These are phyloP conservation scores for Selene dorsalis DNA, from an alignment of 2,797 vertebrate species.

Conservation along the genomic window DNA sequence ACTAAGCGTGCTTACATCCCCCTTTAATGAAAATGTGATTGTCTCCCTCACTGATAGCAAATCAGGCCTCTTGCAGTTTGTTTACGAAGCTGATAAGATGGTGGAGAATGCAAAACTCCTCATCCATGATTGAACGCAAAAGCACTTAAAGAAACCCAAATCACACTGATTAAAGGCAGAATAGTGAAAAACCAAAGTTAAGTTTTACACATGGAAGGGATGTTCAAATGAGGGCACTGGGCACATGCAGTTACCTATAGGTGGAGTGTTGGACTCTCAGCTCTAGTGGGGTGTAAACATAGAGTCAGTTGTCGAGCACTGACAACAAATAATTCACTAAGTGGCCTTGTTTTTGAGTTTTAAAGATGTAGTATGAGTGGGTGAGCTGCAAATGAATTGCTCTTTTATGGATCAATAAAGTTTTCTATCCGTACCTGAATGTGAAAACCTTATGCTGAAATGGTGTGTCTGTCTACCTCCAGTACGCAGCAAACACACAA, in stretches of 20 bases:
- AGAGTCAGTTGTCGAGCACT: too few relatives aligned
- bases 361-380: neutral
- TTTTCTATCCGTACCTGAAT: neutral
- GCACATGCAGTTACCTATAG: too few relatives aligned
- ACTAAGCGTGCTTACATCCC: too few relatives aligned
- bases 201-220: too few relatives aligned
- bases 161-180: neutral
- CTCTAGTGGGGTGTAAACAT: too few relatives aligned
- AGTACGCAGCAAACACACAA: conserved; percentile 48
- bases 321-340: too few relatives aligned
- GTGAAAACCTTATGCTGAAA: neutral
- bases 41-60: neutral
- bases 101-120: neutral
- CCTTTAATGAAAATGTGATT: neutral
- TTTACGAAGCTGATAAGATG: too few relatives aligned
- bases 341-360: neutral
- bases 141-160: neutral
- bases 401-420: neutral
- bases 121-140: neutral
- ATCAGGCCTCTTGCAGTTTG: too few relatives aligned
- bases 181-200: too few relatives aligned
- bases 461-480: conserved; percentile 25
- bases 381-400: neutral
- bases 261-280: too few relatives aligned
- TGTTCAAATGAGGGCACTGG: too few relatives aligned